These are phyloP conservation scores for Cryptosula pallasiana DNA, from an alignment of 2,888 invertebrate species.

Conservation along the genomic window DNA sequence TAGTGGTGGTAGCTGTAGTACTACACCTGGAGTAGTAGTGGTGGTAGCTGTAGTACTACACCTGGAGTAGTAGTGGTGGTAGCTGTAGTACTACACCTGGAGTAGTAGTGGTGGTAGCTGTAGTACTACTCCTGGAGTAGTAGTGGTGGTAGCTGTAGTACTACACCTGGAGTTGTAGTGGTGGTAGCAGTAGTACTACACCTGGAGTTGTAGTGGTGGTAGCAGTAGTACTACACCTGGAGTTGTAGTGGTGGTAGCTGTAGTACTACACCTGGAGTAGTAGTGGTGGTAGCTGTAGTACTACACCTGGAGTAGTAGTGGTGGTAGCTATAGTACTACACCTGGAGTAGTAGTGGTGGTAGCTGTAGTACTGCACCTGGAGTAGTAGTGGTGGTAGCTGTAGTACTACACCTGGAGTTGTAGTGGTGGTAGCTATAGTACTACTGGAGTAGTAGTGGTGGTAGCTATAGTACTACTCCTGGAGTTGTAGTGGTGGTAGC, in stretches of 20 bases:
- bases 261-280: not conserved
- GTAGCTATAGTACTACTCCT: not conserved
- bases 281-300: not conserved
- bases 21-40: not conserved
- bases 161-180: not conserved
- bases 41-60: not conserved
- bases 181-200: not conserved
- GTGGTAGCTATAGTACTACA: not conserved
- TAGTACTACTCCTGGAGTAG: not conserved
- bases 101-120: not conserved
- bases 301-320: not conserved
- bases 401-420: not conserved
- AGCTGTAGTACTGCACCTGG: not conserved
- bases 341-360: not conserved
- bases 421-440: not conserved
- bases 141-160: not conserved
- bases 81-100: not conserved
- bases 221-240: not conserved
- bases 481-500: not conserved
- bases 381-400: not conserved
- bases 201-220: not conserved
- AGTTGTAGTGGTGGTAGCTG: not conserved
- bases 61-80: not conserved
- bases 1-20: not conserved
- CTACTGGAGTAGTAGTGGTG: not conserved